A percentile compares a stretch with the other conserved stretches of the same genome.
Conservation (phyloP, 2,888 invertebrate species). For the Shargacucullia verbasci region DNA sequence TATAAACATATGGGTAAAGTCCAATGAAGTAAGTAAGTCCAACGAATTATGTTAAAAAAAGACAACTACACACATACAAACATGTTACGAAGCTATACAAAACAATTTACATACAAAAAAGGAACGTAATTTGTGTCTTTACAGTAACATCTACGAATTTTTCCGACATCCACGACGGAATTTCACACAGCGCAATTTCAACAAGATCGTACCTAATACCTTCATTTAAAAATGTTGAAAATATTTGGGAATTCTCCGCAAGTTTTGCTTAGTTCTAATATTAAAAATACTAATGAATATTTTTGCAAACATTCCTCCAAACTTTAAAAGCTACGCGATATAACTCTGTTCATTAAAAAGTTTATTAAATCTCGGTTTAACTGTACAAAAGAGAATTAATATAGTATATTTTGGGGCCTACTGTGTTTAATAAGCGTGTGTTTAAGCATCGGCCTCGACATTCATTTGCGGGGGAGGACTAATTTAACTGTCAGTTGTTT, state of each 20-base stretch:
- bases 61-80: no score
- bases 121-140: constrained; percentile 5
- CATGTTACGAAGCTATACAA: neutral
- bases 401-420: constrained; percentile 20
- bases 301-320: constrained; percentile 19
- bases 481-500: constrained; percentile 75
- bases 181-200: constrained; percentile 27
- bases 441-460: constrained; percentile 59
- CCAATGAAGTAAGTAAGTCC: no score
- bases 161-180: constrained; percentile 1
- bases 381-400: constrained; percentile 29
- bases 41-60: no score
- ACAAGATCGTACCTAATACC: constrained; percentile 17
- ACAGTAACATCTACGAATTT: constrained; percentile 12
- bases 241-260: constrained; percentile 8
- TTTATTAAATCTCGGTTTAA: constrained; percentile 35
- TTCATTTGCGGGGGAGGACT: constrained; percentile 71
- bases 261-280: constrained; percentile 25
- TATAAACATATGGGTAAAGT: no score
- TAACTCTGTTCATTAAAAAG: constrained; percentile 34
- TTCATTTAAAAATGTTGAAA: constrained; percentile 29
- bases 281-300: constrained; percentile 37
- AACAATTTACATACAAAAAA: neutral
- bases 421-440: constrained; percentile 38
- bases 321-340: constrained; percentile 14